Evolutionary conservation across 1,140 invertebrate genomes (phyloP), one percentile per base, ranked within the genome.

Genomic region (Zaprionus ornatus): DNA sequence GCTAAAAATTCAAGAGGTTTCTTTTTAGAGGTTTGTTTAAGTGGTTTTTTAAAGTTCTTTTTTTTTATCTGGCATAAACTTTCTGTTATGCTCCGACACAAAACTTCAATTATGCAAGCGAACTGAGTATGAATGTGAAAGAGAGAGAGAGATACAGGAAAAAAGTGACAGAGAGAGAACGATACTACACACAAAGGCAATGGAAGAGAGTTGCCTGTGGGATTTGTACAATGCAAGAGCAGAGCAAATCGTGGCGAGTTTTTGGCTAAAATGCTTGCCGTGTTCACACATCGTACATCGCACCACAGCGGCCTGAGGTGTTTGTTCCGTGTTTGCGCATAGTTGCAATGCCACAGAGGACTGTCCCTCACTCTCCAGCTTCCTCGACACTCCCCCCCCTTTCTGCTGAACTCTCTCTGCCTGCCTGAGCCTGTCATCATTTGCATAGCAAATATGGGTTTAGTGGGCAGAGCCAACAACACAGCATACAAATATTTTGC

Each of bases 61-160:
- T 3, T 55, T 29, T 55, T 6, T n/a, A 7, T 29, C 4, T 55
- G 52, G 25, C 23, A 7, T n/a, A 55, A 55, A n/a, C 23, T 19
- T 68, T 35, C 15, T 17, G n/a, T 17, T 12, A 23, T 68, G 21
- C 3, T 45, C 48, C 17, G 21, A 70, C 73, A 55, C 25, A 64
- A 27, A 62, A 72, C 50, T 72, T 78, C 68, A 79, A 79, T 78
- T 78, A 78, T 79, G 75, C 68, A 79, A 72, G n/a, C 37, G 35
- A 65, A 55, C 35, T 45, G 10, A 68, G 40, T 15, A 3, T 10
- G 32, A 42, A 3, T 12, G 17, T 48, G 17, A 48, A 21, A 9
- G 19, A 10, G n/a, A 48, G 19, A 23, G 40, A 17, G 35, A 3
- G 2, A 17, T 7, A 17, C 6, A 42, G n/a, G 1, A 6, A 42